phyloP scores from a whole-genome alignment of 2,888 invertebrate species.

The Oasisia sp. region DNA sequence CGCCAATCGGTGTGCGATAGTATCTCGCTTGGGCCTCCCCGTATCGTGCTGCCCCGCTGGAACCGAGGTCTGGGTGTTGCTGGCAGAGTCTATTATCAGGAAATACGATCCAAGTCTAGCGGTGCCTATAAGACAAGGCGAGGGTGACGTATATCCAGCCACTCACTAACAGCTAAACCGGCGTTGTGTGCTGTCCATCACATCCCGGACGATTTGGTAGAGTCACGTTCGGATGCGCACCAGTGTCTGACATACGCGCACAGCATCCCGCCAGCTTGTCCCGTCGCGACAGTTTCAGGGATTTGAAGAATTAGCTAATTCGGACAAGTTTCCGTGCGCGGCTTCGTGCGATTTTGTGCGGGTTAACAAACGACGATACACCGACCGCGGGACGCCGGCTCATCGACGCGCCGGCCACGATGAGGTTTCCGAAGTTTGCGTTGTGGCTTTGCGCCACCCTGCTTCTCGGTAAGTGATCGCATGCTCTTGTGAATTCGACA shows the following conservation, averaged over 20 bases:
- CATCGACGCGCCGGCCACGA: neutral
- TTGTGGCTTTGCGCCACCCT: neutral
- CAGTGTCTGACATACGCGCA: neutral
- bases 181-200: neutral
- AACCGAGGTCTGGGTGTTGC: neutral
- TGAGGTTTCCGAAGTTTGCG: neutral
- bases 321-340: neutral
- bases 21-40: neutral
- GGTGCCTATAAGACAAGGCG: constrained; percentile 11
- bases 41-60: neutral
- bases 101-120: neutral
- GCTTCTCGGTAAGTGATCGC: constrained; percentile 5
- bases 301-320: neutral
- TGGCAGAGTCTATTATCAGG: neutral
- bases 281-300: neutral
- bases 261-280: neutral
- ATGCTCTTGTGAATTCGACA: constrained; percentile 4
- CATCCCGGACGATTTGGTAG: neutral
- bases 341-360: neutral
- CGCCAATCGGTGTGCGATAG: neutral
- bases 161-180: constrained; percentile 3
- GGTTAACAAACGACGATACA: neutral
- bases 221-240: neutral
- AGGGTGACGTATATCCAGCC: neutral
- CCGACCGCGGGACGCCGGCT: neutral